Evolutionary conservation across 2,797 vertebrate genomes (phyloP), one percentile per base, ranked within the genome.

Genomic region (Emydoidea blandingii): DNA sequence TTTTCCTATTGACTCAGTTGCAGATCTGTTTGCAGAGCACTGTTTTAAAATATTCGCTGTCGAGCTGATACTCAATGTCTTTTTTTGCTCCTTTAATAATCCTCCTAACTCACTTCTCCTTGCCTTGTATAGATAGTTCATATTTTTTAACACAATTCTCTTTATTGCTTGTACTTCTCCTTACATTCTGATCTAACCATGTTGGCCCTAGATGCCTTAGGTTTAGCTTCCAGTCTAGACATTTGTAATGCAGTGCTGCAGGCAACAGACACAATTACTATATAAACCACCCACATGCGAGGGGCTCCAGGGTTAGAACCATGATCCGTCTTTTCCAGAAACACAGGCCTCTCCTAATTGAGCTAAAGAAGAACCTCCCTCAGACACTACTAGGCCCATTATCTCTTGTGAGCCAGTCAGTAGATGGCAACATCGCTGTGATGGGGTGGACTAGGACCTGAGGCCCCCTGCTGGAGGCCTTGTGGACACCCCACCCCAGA

Each of bases 81-180:
- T 90, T 95, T 96, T 90, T 85, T 96, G 62, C 53, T 86, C 94
- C 83, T 88, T 96, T 96, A 97, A 97, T 97, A 97, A 96, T 96
- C 90, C 80, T 92, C 88, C 94, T 91, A 92, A 95, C 94, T 97
- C 91, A 91, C 86, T 95, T 97, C 0, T 1, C 27, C 53, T 88
- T 81, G 59, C 68, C 97, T 96, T 96, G 5, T 59, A 59, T 93
- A 91, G 89, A 81, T 96, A 86, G 81, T 96, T 96, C 95, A 94
- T 96, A 96, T 89, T 82, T 97, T 68, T 97, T 95, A 95, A 97
- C 95, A 87, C 76, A 92, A 87, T 97, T 97, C 92, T 88, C 56
- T 95, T 97, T 97, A 97, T 97, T 97, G 89, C 94, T 89, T 94
- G 78, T 91, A 92, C 76, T 97, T 34, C 5, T 95, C 86, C 94